These are phyloP conservation scores for Dicyrtomina minuta DNA, from an alignment of 2,888 invertebrate genomes.

Conservation along the genomic window DNA sequence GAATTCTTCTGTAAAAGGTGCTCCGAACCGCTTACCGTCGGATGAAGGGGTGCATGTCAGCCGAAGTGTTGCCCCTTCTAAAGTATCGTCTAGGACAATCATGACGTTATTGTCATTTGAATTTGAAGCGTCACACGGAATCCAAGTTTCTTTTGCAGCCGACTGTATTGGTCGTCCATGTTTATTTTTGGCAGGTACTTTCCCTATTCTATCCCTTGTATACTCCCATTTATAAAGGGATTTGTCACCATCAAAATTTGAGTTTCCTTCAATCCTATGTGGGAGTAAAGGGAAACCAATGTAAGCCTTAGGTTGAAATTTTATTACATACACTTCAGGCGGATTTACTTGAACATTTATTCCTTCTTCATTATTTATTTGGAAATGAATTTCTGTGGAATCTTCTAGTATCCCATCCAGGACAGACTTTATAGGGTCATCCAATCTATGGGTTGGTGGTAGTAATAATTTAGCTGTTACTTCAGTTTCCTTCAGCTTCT, in stretches of 20 bases:
- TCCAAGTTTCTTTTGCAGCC: slow-evolving; percentile 8
- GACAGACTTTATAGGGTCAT: neutral
- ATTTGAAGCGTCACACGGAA: slow-evolving; percentile 6
- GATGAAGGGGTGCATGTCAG: slow-evolving; percentile 46
- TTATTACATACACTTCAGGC: slow-evolving; percentile 47
- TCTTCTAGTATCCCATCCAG: slow-evolving; percentile 6
- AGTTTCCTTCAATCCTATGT: slow-evolving; percentile 43
- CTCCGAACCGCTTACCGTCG: slow-evolving; percentile 41
- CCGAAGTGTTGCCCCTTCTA: slow-evolving; percentile 36
- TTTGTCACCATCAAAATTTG: slow-evolving; percentile 37
- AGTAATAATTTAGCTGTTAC: slow-evolving; percentile 1
- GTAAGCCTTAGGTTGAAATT: slow-evolving; percentile 37
- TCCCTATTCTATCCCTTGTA: slow-evolving; percentile 15
- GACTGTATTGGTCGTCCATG: neutral
- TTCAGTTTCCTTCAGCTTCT: slow-evolving; percentile 44
- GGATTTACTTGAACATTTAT: slow-evolving; percentile 45
- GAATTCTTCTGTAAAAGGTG: slow-evolving; percentile 36
- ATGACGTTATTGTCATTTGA: slow-evolving; percentile 23
- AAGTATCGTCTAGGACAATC: slow-evolving; percentile 32
- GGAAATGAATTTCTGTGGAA: neutral
- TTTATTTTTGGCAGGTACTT: slow-evolving; percentile 1
- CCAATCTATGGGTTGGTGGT: neutral
- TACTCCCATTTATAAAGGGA: slow-evolving; percentile 48
- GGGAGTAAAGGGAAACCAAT: slow-evolving; percentile 47
- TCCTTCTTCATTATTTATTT: slow-evolving; percentile 40